Evolutionary conservation across 2,797 vertebrate species (phyloP).

Genomic region (Falco columbarius): DNA sequence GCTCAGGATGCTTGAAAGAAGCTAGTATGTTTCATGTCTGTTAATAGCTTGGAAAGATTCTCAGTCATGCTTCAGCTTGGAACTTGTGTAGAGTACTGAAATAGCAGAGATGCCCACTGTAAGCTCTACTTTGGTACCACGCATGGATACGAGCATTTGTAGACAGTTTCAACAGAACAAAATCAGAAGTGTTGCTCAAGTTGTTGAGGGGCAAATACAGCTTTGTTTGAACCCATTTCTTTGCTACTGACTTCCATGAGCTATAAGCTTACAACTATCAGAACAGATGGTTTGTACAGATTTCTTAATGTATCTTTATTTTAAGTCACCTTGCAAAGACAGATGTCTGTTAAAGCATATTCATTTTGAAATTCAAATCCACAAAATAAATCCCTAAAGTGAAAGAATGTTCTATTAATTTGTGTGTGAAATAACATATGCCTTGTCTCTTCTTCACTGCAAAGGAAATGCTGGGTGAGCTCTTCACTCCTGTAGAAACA

Average conservation of each 20-base stretch:
- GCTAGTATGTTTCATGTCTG: not conserved
- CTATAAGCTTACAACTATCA: not conserved
- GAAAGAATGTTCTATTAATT: not conserved
- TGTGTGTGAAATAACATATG: not conserved
- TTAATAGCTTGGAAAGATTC: not conserved
- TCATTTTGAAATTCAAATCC: not conserved
- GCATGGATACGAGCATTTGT: fast-evolving
- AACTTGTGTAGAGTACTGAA: not conserved
- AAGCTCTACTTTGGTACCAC: not conserved
- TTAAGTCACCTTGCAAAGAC: not conserved
- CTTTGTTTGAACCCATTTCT: not conserved
- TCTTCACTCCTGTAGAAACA: slow-evolving; percentile 97
- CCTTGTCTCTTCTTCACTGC: slow-evolving; percentile 42
- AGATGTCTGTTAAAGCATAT: not conserved
- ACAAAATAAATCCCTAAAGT: not conserved
- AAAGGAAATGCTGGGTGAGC: slow-evolving; percentile 98
- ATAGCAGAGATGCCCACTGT: not conserved
- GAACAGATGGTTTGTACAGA: not conserved
- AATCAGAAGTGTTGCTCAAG: not conserved
- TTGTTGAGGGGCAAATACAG: not conserved
- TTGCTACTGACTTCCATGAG: not conserved
- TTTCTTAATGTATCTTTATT: not conserved
- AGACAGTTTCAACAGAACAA: not conserved
- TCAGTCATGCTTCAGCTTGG: not conserved
- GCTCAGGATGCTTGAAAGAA: not conserved